Conservation (phyloP, 2,888 invertebrate genomes). For the Oscheius sp. region DNA sequence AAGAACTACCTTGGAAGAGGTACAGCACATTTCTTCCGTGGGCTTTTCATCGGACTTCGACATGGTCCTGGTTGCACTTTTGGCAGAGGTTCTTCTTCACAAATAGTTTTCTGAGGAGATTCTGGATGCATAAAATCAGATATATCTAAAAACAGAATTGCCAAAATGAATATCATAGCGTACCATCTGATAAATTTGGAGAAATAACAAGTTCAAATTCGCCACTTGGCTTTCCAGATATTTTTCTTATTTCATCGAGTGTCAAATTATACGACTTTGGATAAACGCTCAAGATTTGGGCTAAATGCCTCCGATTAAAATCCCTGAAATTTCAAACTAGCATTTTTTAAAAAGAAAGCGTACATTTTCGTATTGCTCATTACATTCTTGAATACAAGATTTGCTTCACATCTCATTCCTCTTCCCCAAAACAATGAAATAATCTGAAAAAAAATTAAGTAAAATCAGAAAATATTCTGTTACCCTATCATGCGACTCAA, state of each 20-base stretch:
- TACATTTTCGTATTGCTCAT: conserved; percentile 25
- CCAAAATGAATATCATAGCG: not conserved
- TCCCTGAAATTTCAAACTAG: conserved; percentile 13
- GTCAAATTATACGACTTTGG: conserved; percentile 27
- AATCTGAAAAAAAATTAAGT: conserved; percentile 30
- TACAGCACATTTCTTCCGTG: conserved; percentile 22
- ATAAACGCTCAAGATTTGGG: conserved; percentile 31
- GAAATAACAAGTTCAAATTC: conserved; percentile 24
- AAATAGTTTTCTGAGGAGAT: not conserved
- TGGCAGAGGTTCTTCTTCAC: conserved; percentile 10
- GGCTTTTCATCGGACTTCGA: conserved; percentile 36
- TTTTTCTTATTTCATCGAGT: conserved; percentile 28
- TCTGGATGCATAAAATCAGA: conserved; percentile 25
- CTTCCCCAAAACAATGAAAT: conserved; percentile 27
- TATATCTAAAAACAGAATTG: conserved; percentile 23
- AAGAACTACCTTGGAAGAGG: conserved; percentile 15
- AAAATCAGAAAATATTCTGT: not conserved
- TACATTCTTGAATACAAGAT: conserved; percentile 31
- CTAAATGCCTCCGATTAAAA: conserved; percentile 23
- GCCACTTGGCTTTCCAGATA: conserved; percentile 17
- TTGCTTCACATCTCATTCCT: conserved; percentile 26
- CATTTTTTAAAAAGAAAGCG: not conserved
- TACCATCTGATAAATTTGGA: conserved; percentile 36
- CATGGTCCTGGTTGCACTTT: conserved; percentile 19
- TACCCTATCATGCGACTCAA: conserved; percentile 36